Evolutionary conservation across 2,113 vertebrate species (phyloP).

Genomic region (Protomyctophum bolini): DNA sequence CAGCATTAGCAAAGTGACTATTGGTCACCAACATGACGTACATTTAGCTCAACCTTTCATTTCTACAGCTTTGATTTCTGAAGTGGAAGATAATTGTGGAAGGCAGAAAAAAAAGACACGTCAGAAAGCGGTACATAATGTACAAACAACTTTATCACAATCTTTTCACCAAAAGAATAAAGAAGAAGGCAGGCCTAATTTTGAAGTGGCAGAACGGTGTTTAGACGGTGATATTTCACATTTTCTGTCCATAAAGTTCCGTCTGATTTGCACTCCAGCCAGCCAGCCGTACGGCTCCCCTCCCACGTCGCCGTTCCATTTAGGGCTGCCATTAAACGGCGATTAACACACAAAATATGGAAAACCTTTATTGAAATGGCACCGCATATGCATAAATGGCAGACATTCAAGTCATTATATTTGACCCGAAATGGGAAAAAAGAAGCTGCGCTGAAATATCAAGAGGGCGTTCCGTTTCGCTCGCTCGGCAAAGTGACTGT

Average conservation of each 20-base stretch:
- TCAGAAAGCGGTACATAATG: not conserved
- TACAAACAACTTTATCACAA: constrained; percentile 7
- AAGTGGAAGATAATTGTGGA: not conserved
- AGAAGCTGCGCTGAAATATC: constrained; percentile 53
- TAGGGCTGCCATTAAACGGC: constrained; percentile 34
- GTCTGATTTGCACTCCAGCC: constrained; percentile 9
- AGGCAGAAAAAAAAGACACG: not conserved
- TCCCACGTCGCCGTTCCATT: constrained; percentile 32
- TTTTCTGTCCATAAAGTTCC: constrained; percentile 18
- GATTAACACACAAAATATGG: constrained; percentile 31
- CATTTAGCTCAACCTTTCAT: not conserved
- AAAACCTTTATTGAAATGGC: constrained; percentile 45
- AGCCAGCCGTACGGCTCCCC: not conserved
- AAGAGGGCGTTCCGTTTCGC: constrained; percentile 35
- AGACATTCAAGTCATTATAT: constrained; percentile 46
- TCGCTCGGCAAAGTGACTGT: constrained; percentile 42
- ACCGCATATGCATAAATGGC: constrained; percentile 52
- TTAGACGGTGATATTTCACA: constrained; percentile 2
- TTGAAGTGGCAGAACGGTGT: constrained; percentile 5
- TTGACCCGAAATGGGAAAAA: constrained; percentile 54
- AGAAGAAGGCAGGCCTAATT: constrained; percentile 31
- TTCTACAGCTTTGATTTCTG: not conserved
- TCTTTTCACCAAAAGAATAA: not conserved
- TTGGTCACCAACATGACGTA: not conserved
- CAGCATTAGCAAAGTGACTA: not conserved